Evolutionary conservation across 2,797 vertebrate species (phyloP), one percentile per base, ranked within the genome.

Genomic region (Thamnophis elegans): DNA sequence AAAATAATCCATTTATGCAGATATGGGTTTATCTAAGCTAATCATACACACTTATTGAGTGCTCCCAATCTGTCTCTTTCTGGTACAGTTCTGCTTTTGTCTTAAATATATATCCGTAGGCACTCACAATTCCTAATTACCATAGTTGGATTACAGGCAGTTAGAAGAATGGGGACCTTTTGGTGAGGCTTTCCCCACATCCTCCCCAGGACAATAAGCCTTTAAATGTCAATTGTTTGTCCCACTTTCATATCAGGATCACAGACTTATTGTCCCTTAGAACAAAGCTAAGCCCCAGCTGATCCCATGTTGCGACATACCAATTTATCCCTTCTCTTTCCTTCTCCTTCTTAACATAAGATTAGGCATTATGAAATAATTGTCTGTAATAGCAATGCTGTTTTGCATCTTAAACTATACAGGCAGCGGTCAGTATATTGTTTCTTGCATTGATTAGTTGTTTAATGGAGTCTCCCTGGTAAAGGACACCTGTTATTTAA

Each of bases 401-500:
- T 78, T 95, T 73, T 54, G 82, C 0, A 0, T 58, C 1, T 55
- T 89, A 92, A 94, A 92, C 94, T 91, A 91, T 56, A 28, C 0
- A 56, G 73, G 65, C 93, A 87, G 68, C 1, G 6, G 91, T 94
- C 12, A 68, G 93, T 60, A 62, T 51, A 87, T 82, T 51, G 87
- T 9, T 62, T 87, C 0, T 88, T 88, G 94, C 92, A 95, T 93
- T 93, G 93, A 47, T 89, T 92, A 93, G 92, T 89, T 94, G 12
- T 28, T 92, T 94, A 25, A 0, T 65, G 93, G 94, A 90, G 54
- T 86, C 93, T 93, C 89, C 32, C 78, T 93, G 92, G 94, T 95
- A 93, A 93, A 5, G 92, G 93, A 94, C 92, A 95, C 87, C 53
- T 95, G 94, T 51, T 94, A 20, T 94, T 96, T 85, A 93, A 93